Percentiles rank a stretch among this genome's conserved stretches.
phyloP scores from a whole-genome alignment of 1,140 invertebrate genomes.

The Drosophila pseudoobscura region DNA sequence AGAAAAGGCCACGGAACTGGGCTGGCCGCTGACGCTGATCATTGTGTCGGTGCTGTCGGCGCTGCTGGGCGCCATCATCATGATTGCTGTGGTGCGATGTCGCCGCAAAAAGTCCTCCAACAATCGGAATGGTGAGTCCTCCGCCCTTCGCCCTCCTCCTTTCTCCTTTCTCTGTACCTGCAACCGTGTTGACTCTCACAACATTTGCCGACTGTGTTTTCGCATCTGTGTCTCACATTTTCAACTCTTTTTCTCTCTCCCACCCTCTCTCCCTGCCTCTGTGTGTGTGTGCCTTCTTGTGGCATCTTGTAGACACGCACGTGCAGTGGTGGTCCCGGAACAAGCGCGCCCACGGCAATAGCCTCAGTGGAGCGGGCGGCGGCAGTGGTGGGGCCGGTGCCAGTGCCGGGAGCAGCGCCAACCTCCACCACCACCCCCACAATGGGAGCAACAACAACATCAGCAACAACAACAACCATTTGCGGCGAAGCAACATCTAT shows the following conservation, averaged over 20 bases:
- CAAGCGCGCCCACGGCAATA: constrained; percentile 74
- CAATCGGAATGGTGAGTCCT: constrained; percentile 80
- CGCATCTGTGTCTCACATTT: constrained; percentile 37
- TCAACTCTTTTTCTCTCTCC: constrained; percentile 1
- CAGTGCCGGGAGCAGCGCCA: constrained; percentile 46
- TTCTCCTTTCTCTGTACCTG: not conserved
- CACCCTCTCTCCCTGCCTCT: not conserved
- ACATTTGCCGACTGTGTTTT: constrained; percentile 42
- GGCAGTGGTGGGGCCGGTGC: constrained; percentile 44
- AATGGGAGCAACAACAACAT: constrained; percentile 63
- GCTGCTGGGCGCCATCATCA: constrained; percentile 84
- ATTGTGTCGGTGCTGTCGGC: constrained; percentile 85
- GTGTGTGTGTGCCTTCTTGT: constrained; percentile 2
- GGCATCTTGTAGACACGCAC: constrained; percentile 68
- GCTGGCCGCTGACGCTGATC: constrained; percentile 84
- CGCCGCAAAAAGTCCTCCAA: constrained; percentile 80
- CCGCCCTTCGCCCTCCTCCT: not conserved
- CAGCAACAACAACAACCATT: constrained; percentile 75
- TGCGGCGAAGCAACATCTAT: constrained; percentile 80
- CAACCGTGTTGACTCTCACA: constrained; percentile 42
- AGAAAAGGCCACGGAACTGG: constrained; percentile 84
- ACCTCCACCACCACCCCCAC: constrained; percentile 29
- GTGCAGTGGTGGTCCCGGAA: constrained; percentile 83
- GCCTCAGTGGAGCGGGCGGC: constrained; percentile 44
- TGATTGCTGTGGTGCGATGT: constrained; percentile 85